Percentiles rank a stretch among this genome's conserved stretches.
These are phyloP conservation scores for Oikopleura dioica DNA, from an alignment of 23 tunicate species.

Conservation along the genomic window DNA sequence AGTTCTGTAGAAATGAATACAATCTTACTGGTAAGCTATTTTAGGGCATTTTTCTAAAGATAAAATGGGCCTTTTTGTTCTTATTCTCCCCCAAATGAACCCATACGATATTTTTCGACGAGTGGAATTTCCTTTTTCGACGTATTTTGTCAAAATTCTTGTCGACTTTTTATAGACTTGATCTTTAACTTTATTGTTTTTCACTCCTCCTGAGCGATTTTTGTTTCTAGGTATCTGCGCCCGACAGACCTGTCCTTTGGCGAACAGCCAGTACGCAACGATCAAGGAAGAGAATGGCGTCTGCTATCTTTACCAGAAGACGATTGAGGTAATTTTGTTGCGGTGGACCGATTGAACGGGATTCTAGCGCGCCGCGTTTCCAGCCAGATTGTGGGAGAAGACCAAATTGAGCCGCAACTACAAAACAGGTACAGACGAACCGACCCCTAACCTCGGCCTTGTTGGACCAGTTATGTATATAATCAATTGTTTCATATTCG, in stretches of 20 bases:
- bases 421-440: conserved; percentile 16
- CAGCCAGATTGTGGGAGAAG: conserved; percentile 66
- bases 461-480: background rate
- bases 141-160: no score
- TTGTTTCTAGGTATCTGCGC: conserved; percentile 20
- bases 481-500: background rate
- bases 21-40: conserved; percentile 39
- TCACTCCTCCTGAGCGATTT: no score
- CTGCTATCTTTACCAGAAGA: conserved; percentile 80
- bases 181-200: no score
- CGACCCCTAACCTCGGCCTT: background rate
- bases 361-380: conserved; percentile 82
- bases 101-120: background rate
- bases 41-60: background rate
- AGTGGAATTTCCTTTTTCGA: background rate
- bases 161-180: no score
- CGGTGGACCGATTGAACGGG: no score
- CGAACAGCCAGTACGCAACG: conserved; percentile 94
- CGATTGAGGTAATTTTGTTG: no score
- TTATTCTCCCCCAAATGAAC: no score
- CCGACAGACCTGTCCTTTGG: conserved; percentile 52
- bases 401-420: conserved; percentile 73
- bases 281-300: conserved; percentile 90
- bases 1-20: conserved; percentile 80
- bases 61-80: background rate